Percentiles rank a stretch among this genome's conserved stretches.
phyloP scores from a whole-genome alignment of 2,797 vertebrate genomes.

The Pangasius krempfi region DNA sequence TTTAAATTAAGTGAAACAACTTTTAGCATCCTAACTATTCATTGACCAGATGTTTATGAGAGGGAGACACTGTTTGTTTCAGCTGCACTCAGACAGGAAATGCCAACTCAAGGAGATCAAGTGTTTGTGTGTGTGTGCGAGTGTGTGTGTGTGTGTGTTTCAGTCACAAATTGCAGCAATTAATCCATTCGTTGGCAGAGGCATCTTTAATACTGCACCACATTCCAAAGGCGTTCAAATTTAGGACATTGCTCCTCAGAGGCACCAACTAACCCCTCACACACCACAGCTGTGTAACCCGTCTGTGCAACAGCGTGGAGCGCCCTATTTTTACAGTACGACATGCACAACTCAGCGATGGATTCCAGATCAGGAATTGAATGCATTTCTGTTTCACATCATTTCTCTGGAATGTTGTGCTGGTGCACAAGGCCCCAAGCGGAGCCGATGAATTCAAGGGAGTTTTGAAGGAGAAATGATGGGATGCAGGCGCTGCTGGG shows the following conservation, averaged over 20 bases:
- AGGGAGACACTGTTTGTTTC: slow-evolving; percentile 2
- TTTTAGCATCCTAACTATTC: slow-evolving; percentile 11
- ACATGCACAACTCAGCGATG: slow-evolving; percentile 63
- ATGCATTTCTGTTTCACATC: slow-evolving; percentile 79
- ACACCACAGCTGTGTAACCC: slow-evolving; percentile 50
- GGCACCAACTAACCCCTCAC: slow-evolving; percentile 49
- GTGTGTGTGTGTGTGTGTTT: not conserved
- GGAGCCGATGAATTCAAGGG: slow-evolving; percentile 71
- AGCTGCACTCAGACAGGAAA: slow-evolving; percentile 31
- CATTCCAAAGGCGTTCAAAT: slow-evolving; percentile 53
- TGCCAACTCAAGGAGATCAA: slow-evolving; percentile 17
- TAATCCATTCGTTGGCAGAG: slow-evolving; percentile 46
- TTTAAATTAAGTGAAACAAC: slow-evolving; percentile 16
- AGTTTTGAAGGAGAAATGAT: slow-evolving; percentile 73
- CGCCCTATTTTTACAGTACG: slow-evolving; percentile 53
- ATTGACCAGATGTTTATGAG: slow-evolving; percentile 30
- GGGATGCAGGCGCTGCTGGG: slow-evolving; percentile 78
- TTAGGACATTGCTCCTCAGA: slow-evolving; percentile 53
- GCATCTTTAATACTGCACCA: slow-evolving; percentile 34
- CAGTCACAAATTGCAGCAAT: slow-evolving; percentile 32
- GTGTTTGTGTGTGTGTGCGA: not conserved
- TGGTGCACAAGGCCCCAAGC: slow-evolving; percentile 76
- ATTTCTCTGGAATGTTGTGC: slow-evolving; percentile 74
- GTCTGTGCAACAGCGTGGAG: slow-evolving; percentile 34
- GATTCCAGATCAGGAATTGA: slow-evolving; percentile 79